Percentiles rank a stretch among this genome's conserved stretches.
Conservation (phyloP, 2,888 invertebrate species). For the Morpho achilles region DNA sequence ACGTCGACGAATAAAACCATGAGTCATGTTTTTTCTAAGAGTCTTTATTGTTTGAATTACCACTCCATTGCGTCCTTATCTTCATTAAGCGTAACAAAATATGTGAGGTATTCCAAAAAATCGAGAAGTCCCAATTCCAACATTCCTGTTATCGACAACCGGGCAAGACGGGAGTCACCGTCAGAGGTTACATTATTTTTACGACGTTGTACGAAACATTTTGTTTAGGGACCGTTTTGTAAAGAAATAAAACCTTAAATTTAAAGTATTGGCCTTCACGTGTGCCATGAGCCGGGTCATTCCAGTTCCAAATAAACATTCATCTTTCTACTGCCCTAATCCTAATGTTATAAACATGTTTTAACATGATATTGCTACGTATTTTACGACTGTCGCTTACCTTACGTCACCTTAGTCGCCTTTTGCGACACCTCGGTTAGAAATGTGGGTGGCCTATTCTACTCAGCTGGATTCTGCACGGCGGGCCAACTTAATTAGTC, state of each 20-base stretch:
- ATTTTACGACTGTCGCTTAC: too few species aligned
- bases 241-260: background rate
- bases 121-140: conserved; percentile 26
- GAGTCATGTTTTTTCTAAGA: conserved; percentile 10
- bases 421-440: too few species aligned
- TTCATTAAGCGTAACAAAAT: conserved; percentile 27
- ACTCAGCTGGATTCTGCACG: too few species aligned
- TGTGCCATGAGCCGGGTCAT: too few species aligned
- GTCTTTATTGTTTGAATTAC: conserved; percentile 8
- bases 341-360: too few species aligned
- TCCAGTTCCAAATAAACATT: too few species aligned
- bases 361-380: too few species aligned
- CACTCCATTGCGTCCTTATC: conserved; percentile 12
- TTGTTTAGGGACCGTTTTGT: conserved; percentile 24
- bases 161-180: conserved; percentile 59
- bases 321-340: too few species aligned
- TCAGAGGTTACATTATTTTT: conserved; percentile 55
- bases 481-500: too few species aligned
- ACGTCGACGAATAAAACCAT: background rate
- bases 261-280: too few species aligned
- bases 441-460: too few species aligned
- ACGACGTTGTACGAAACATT: conserved; percentile 43
- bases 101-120: conserved; percentile 32
- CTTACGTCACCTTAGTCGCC: too few species aligned
- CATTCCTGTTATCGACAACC: conserved; percentile 43